These are phyloP conservation scores for Alosa alosa DNA, from an alignment of 2,113 vertebrate species.

Conservation along the genomic window DNA sequence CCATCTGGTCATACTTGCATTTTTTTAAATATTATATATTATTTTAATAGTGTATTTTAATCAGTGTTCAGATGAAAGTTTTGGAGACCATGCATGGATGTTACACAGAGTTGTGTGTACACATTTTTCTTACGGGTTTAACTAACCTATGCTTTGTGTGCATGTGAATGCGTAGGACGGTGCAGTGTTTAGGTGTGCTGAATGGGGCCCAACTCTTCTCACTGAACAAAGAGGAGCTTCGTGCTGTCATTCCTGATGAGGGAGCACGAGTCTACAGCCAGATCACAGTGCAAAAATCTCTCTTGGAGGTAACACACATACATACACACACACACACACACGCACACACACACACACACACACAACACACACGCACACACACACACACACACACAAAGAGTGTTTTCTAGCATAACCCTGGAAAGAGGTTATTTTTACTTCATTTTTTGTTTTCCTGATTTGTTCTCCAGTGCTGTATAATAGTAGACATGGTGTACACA, in stretches of 20 bases:
- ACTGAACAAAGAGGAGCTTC: conserved; percentile 77
- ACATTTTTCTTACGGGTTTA: neutral
- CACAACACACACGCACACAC: neutral
- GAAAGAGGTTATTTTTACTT: neutral
- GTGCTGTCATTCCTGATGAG: conserved; percentile 74
- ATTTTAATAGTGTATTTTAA: neutral
- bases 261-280: conserved; percentile 85
- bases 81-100: neutral
- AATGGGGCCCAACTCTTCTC: conserved; percentile 79
- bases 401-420: no score
- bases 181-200: conserved; percentile 69
- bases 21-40: neutral
- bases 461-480: neutral
- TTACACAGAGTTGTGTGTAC: conserved; percentile 22
- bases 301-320: conserved; percentile 70
- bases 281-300: conserved; percentile 80
- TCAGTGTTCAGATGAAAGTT: neutral
- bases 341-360: neutral
- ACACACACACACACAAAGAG: neutral
- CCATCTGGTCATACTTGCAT: no score
- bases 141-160: neutral
- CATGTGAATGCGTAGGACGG: conserved; percentile 60
- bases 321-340: conserved; percentile 12
- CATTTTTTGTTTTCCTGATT: neutral
- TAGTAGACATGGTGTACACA: neutral